A percentile compares a stretch with the other conserved stretches of the same genome.
phyloP scores from a whole-genome alignment of 2,888 invertebrate species.

The Herminia tarsipennalis region DNA sequence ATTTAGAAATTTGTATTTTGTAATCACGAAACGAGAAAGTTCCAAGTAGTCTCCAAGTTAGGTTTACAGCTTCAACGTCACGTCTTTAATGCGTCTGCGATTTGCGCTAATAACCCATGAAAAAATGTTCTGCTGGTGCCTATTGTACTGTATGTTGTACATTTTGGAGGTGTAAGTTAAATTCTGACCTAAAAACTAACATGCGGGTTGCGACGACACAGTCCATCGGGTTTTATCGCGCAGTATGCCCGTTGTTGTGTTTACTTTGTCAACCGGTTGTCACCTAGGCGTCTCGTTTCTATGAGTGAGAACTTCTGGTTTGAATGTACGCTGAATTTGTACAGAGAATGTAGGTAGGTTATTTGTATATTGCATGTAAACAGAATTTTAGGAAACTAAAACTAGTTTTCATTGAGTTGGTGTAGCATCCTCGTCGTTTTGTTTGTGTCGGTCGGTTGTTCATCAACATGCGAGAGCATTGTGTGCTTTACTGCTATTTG shows the following conservation, averaged over 20 bases:
- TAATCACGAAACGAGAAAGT: no score
- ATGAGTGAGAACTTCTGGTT: conserved; percentile 14
- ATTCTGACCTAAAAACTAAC: conserved; percentile 15
- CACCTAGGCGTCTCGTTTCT: conserved; percentile 19
- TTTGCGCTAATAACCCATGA: no score
- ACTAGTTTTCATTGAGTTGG: conserved; percentile 13
- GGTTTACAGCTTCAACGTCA: no score
- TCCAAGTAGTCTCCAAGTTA: no score
- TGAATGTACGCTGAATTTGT: conserved; percentile 11
- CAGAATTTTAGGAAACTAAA: conserved; percentile 8
- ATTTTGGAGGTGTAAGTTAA: conserved; percentile 6
- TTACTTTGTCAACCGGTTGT: conserved; percentile 19
- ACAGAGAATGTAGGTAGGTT: conserved; percentile 5
- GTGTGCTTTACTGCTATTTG: no score
- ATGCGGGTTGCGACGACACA: background rate
- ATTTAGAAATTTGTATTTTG: no score
- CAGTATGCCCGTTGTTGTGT: conserved; percentile 17
- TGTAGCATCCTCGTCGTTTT: conserved; percentile 15
- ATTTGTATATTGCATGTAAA: conserved; percentile 11
- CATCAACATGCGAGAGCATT: no score
- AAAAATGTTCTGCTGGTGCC: no score
- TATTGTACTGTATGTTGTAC: no score
- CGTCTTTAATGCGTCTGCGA: no score
- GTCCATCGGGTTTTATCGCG: conserved; percentile 16
- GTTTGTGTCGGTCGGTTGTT: no score